Base-by-base conservation (phyloP, 1,140 invertebrate species). In the Pogonomyrmex barbatus region DNA sequence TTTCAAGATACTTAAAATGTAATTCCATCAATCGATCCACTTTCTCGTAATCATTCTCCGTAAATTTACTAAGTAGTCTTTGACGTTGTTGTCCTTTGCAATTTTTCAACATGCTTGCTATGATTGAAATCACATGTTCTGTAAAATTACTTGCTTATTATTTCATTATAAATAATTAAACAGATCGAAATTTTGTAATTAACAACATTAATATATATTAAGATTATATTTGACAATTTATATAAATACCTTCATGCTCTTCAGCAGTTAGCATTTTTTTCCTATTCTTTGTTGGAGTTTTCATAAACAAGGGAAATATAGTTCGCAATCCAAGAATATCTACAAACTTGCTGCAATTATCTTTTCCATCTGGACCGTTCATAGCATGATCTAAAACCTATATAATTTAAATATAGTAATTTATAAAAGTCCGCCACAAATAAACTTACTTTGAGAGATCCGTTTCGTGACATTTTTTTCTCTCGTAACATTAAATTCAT, bases 301-400 rank as follows among this genome's bases (percentile, higher is more conserved):
- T 99, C 99, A 99, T 99, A 93, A 99, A 99, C 0, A 99, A 95
- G 1, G 99, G 99, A 95, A 99, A 99, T 75, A 99, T 97, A 1
- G 98, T 99, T 47, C 99, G 95, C 9, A 99, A 96, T 0, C 99
- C 99, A 2, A 99, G 96, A 91, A 99, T 99, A 93, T 99, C 99
- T 0, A 99, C 98, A 95, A 99, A 99, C 95, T 99, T 99, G 92
- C 99, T 99, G 93, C 99, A 99, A 93, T 99, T 99, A 88, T 99
- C 98, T 91, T 96, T 97, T 6, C 98, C 99, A 93, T 99, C 98
- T 2, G 96, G 96, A 4, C 98, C 98, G 58, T 97, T 98, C 96
- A 99, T 98, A 17, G 99, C 98, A 95, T 99, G 98, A 95, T 99
- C 98, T 2, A 99, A 95, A 10, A 99, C 94, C 93, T 94, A 9